phyloP scores from a whole-genome alignment of 2,888 invertebrate species.

The Tiphia femorata region DNA sequence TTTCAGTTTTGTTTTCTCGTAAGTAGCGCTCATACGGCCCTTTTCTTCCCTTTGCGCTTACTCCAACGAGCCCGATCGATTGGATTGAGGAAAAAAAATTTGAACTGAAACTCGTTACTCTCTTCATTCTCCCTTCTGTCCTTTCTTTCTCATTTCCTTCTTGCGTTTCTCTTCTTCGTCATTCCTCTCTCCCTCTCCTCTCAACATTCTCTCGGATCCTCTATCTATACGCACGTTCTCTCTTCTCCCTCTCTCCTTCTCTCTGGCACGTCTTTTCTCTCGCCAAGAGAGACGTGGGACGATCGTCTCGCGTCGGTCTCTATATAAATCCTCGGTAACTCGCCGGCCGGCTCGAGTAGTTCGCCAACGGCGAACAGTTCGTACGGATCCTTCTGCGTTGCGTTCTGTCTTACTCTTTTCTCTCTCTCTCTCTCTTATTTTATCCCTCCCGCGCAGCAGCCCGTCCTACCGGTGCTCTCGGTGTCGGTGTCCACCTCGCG shows the following conservation, averaged over 20 bases:
- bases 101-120: no score
- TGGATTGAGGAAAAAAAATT: no score
- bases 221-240: slow-evolving; percentile 17
- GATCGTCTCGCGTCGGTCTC: slow-evolving; percentile 51
- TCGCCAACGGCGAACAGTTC: slow-evolving; percentile 48
- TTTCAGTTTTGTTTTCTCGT: no score
- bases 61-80: no score
- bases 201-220: slow-evolving; percentile 9
- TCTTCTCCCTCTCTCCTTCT: slow-evolving; percentile 22
- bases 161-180: neutral
- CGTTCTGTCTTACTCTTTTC: slow-evolving; percentile 7
- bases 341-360: slow-evolving; percentile 50
- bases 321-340: slow-evolving; percentile 61
- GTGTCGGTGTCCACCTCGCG: neutral
- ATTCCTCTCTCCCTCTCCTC: slow-evolving; percentile 3
- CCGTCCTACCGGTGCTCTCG: slow-evolving; percentile 5
- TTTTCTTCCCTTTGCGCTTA: no score
- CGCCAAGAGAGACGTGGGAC: slow-evolving; percentile 54
- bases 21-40: no score
- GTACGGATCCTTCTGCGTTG: slow-evolving; percentile 35
- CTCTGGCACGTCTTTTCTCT: slow-evolving; percentile 18
- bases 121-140: no score
- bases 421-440: no score
- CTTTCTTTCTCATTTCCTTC: neutral
- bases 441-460: no score